Evolutionary conservation across 2,797 vertebrate genomes (phyloP).

Genomic region (Harpagifer antarcticus): DNA sequence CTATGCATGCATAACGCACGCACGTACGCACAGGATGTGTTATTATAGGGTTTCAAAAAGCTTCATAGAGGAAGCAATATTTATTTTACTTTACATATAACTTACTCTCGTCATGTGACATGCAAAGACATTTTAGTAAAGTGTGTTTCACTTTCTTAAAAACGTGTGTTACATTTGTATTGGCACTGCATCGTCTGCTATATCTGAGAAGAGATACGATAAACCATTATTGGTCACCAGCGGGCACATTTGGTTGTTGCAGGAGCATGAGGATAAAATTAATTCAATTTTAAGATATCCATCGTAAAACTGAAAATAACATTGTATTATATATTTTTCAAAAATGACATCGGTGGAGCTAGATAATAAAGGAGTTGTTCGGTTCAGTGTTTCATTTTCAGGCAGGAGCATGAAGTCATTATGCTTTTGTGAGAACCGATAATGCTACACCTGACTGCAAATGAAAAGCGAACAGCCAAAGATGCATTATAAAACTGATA

Average conservation of each 20-base stretch:
- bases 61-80: not conserved
- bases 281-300: too few relatives aligned
- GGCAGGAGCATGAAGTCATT: not conserved
- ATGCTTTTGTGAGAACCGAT: not conserved
- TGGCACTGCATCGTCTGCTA: not conserved
- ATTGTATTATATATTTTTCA: too few relatives aligned
- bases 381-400: not conserved
- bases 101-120: not conserved
- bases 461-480: not conserved
- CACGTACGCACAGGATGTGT: not conserved
- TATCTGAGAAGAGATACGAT: not conserved
- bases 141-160: too few relatives aligned
- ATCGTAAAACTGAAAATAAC: too few relatives aligned
- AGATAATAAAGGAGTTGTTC: not conserved
- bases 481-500: not conserved
- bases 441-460: not conserved
- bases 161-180: not conserved
- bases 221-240: not conserved
- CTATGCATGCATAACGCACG: conserved; percentile 3
- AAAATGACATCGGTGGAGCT: not conserved
- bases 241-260: not conserved
- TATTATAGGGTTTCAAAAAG: too few relatives aligned
- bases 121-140: not conserved
- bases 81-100: not conserved
- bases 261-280: not conserved